Base-by-base conservation (phyloP, 2,888 invertebrate genomes). In the Sphaeridia pumilis region DNA sequence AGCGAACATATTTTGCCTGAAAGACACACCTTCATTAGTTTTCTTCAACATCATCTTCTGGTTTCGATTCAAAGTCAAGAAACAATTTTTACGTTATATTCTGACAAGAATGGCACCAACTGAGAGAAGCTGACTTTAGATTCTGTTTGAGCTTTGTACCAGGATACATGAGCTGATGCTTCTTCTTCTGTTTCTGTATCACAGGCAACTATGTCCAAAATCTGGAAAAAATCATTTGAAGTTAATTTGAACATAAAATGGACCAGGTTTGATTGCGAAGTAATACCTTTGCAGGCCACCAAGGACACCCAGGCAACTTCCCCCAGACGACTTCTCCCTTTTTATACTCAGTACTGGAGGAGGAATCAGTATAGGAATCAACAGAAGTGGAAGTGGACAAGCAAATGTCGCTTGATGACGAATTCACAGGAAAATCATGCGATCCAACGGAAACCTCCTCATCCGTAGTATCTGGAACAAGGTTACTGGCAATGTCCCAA, bases 291-390 rank as follows among this genome's bases (percentile, higher is more conserved):
- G 84, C 87, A 0, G 88, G 87, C 88, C 88, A 88, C 87, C 87
- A 88, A 0, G 87, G 87, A 68, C 85, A 87, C 1, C 86, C 87
- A 58, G 81, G 81, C 43, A 87, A 81, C 70, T 88, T 87, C 0
- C 87, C 88, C 88, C 88, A 88, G 3, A 88, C 83, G 47, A 88
- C 80, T 69, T 87, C 87, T 0, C 87, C 87, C 1, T 57, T 59
- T 14, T 45, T 51, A 41, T 53, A 61, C 0, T 41, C 70, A n/a
- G 42, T 45, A 22, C 56, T 54, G 20, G 51, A 52, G 20, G 47
- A 47, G 35, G 56, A 52, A 46, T 59, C 54, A 3, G 45, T 55
- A 31, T 57, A 59, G 21, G 38, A 52, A 1, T 54, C 57, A 0
- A 59, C 31, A 10, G 63, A 57, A 27, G 57, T 48, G 4, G 53